Evolutionary conservation across 2,797 vertebrate genomes (phyloP), one percentile per base, ranked within the genome.

Genomic region (Artibeus lituratus): DNA sequence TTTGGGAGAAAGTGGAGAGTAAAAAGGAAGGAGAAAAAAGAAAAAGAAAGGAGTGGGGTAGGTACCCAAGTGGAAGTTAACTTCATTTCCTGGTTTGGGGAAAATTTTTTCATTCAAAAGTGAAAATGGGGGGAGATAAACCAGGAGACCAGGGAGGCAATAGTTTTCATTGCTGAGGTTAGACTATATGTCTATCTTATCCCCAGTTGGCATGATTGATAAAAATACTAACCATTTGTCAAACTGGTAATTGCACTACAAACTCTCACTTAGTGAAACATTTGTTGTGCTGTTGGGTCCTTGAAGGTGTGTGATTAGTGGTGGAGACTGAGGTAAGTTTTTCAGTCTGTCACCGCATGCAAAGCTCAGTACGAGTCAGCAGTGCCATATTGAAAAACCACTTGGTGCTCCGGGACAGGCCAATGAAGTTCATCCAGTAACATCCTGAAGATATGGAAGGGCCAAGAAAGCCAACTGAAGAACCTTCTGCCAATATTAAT

Each of bases 1-100:
- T 94, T 87, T 94, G 47, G 1, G 0, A 96, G 81, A 97, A 87
- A 95, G 72, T 35, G n/a, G 39, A 91, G 55, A 94, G 26, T 16
- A 14, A 92, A 83, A 57, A 70, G n/a, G 81, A 62, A 19, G 18
- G 72, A 72, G 70, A 70, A 29, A 78, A 87, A 87, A 47, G 35
- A 81, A 73, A 73, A 73, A 53, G 26, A 47, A 37, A 78, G 22
- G 57, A 87, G 76, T 69, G 67, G 42, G 14, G 84, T 82, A 1
- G 55, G 0, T n/a, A 69, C 51, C 7, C 5, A 39, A 3, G 0
- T 0, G 9, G 0, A 44, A 70, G 37, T 72, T 44, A 16, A 42
- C 7, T 37, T 3, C 15, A 83, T 35, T 74, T 94, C 70, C 69
- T 87, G 76, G 35, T 62, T 92, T 70, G 76, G 26, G n/a, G 35